Evolutionary conservation across 2,113 vertebrate genomes (phyloP), one percentile per base, ranked within the genome.

Genomic region (Misgurnus anguillicaudatus): DNA sequence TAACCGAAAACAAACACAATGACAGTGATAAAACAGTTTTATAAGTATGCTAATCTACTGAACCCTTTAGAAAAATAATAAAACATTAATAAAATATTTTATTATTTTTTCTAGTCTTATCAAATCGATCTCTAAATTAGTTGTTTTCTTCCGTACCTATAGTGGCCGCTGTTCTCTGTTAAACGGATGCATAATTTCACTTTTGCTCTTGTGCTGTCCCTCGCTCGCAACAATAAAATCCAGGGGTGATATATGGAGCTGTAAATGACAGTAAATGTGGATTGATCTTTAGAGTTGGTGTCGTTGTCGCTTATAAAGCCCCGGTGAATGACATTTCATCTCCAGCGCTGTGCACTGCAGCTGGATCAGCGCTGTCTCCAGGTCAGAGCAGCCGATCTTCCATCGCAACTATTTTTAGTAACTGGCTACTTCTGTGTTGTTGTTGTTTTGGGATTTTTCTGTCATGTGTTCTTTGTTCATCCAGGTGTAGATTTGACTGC

Each of bases 91-190:
- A n/a, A n/a, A n/a, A n/a, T n/a, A n/a, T n/a, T n/a, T 7, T 10
- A 9, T 45, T 45, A 10, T 10, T 2, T 10, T 2, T 45, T 45
- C 42, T 9, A 8, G 53, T 2, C 17, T n/a, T 2, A 55, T n/a
- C n/a, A 19, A 19, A 57, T n/a, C 47, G 6, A 9, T 17, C 17
- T 19, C 8, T 57, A n/a, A 57, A n/a, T n/a, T 57, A 17, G 17
- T 73, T 6, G 0, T 60, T 41, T 58, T 81, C 80, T 78, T 82
- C 80, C 80, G 10, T 31, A 63, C 41, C 69, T 1, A 3, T 3
- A 74, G 80, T n/a, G 1, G 80, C 53, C 80, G 70, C 80, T 60
- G 80, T 78, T 78, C 45, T 47, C 51, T 6, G 47, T 24, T 4
- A 39, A 45, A 64, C 19, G 14, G 45, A 5, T 3, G 39, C 21